Evolutionary conservation across 1,140 invertebrate species (phyloP), one percentile per base, ranked within the genome.

Genomic region (Melanaphis sacchari): DNA sequence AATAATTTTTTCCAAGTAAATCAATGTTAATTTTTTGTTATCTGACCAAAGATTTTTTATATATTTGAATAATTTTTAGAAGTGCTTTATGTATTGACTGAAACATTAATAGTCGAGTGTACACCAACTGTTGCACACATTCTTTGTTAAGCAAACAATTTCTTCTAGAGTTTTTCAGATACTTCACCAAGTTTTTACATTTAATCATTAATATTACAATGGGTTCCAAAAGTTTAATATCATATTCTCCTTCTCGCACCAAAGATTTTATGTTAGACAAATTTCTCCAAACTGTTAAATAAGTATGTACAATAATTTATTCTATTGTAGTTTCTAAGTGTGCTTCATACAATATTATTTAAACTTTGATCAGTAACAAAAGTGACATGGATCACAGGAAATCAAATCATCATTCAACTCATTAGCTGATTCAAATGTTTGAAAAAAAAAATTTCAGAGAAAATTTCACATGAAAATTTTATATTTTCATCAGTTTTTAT

Each of bases 71-170:
- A 21, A 88, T 88, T 88, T 88, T 9, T 21, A 46, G 87, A 84
- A 84, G 82, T 41, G 82, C 82, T 41, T 84, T 84, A 26, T 84
- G 82, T 41, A 88, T 31, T 31, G 87, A 88, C n/a, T 49, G 43
- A n/a, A 88, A 88, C 46, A 88, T 88, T 36, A 88, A 88, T 7
- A 88, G 36, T 22, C 87, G 31, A 36, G 43, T 88, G 31, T 88
- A 52, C 22, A 40, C 85, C 41, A 46, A 26, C 11, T 87, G 41
- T 87, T 87, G 85, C 0, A 84, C 24, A 15, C 41, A 40, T 26
- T 40, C 40, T 84, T 82, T 82, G 36, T 38, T 82, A 36, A 82
- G 81, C 21, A 40, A 36, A 82, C 81, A 36, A 82, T 82, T 82
- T 40, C 21, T 82, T 38, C 81, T 18, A 38, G 81, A 38, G 36